Evolutionary conservation across 2,888 invertebrate genomes (phyloP).

Genomic region (Seladonia tumulorum): DNA sequence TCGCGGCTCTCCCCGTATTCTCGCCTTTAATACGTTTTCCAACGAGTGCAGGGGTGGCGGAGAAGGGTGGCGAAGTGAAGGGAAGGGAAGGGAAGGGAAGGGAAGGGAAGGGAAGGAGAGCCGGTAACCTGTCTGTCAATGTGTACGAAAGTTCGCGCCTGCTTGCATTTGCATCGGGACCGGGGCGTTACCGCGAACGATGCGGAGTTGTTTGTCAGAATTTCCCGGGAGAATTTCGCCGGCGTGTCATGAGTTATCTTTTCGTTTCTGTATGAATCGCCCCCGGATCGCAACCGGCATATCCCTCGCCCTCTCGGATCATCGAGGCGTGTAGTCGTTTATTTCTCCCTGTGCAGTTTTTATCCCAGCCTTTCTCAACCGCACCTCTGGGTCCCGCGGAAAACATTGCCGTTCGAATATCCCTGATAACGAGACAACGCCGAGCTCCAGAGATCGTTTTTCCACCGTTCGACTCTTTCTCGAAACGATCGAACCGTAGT

Average conservation of each 20-base stretch:
- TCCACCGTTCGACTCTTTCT: not conserved
- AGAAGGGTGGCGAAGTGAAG: not conserved
- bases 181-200: slow-evolving; percentile 52
- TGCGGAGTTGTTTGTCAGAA: slow-evolving; percentile 70
- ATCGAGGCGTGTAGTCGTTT: slow-evolving; percentile 24
- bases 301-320: slow-evolving; percentile 28
- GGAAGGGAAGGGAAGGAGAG: slow-evolving; percentile 16
- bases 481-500: not conserved
- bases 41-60: not conserved
- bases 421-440: slow-evolving; percentile 5
- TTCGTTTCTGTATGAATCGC: slow-evolving; percentile 54
- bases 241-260: slow-evolving; percentile 63
- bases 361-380: slow-evolving; percentile 8
- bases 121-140: slow-evolving; percentile 63
- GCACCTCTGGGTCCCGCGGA: not conserved
- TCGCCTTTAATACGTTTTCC: slow-evolving; percentile 56
- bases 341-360: not conserved
- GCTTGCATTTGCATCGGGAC: slow-evolving; percentile 67
- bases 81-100: not conserved
- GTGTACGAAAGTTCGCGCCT: slow-evolving; percentile 61
- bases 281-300: slow-evolving; percentile 15
- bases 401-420: not conserved
- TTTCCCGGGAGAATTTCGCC: slow-evolving; percentile 70
- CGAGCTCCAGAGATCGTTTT: not conserved
- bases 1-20: slow-evolving; percentile 38